Evolutionary conservation across 2,113 vertebrate species (phyloP).

Genomic region (Psephotus haematonotus): DNA sequence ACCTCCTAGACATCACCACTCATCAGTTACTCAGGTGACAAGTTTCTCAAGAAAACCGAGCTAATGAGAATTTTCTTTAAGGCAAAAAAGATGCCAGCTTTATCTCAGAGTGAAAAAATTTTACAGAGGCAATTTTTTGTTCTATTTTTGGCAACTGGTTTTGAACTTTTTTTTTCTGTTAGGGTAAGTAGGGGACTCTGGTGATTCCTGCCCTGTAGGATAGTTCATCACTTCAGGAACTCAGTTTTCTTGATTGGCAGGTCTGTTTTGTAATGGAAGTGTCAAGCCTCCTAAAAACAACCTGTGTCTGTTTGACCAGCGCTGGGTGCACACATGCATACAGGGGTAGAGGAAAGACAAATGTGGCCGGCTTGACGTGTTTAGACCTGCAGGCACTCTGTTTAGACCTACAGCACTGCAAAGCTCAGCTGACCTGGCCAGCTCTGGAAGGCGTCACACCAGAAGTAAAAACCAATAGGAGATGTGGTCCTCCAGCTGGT

Average conservation of each 20-base stretch:
- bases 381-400: background rate
- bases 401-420: background rate
- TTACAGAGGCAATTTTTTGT: background rate
- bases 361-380: background rate
- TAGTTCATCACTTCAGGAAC: background rate
- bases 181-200: background rate
- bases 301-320: fast-evolving
- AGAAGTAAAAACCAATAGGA: background rate
- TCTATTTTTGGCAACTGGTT: background rate
- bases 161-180: background rate
- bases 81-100: background rate
- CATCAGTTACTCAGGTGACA: background rate
- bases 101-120: background rate
- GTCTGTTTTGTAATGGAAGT: background rate
- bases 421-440: background rate
- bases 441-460: background rate
- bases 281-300: background rate
- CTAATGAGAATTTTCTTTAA: background rate
- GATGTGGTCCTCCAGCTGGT: background rate
- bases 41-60: background rate
- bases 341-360: background rate
- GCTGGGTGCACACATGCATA: background rate
- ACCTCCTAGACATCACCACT: background rate
- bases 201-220: background rate
- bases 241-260: background rate